Evolutionary conservation across 2,888 invertebrate genomes (phyloP).

Genomic region (Acrobasis suavella): DNA sequence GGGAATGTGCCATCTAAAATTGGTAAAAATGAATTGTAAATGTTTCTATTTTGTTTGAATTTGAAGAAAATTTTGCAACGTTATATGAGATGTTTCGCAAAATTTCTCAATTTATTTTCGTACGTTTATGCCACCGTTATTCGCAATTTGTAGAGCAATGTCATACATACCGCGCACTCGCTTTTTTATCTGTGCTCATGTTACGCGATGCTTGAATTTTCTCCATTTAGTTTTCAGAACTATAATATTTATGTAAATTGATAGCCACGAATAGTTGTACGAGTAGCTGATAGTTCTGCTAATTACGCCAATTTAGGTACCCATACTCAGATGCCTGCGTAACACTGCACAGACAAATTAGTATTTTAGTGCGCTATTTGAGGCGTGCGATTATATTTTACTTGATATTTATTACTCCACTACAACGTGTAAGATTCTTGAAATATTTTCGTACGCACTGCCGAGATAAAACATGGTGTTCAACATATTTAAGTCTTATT

Average conservation of each 20-base stretch:
- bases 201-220: conserved; percentile 31
- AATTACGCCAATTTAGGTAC: conserved; percentile 14
- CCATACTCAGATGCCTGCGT: conserved; percentile 27
- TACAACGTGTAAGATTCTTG: not conserved
- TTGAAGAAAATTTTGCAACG: no score
- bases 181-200: conserved; percentile 40
- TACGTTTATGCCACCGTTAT: not conserved
- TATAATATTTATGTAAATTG: not conserved
- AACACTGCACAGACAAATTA: conserved; percentile 40
- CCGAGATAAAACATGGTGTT: conserved; percentile 42
- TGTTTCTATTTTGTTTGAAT: no score
- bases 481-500: not conserved
- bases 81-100: not conserved
- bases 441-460: conserved; percentile 35
- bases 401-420: conserved; percentile 16
- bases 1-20: no score
- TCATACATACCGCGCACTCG: conserved; percentile 29
- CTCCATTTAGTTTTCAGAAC: not conserved
- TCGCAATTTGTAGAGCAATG: not conserved
- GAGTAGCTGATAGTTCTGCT: conserved; percentile 12
- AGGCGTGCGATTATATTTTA: conserved; percentile 29
- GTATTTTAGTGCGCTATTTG: conserved; percentile 39
- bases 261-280: conserved; percentile 15
- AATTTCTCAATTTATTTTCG: not conserved
- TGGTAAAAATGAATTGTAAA: no score